Conservation (phyloP, 1,140 invertebrate species). For the Tetramorium simillimum region DNA sequence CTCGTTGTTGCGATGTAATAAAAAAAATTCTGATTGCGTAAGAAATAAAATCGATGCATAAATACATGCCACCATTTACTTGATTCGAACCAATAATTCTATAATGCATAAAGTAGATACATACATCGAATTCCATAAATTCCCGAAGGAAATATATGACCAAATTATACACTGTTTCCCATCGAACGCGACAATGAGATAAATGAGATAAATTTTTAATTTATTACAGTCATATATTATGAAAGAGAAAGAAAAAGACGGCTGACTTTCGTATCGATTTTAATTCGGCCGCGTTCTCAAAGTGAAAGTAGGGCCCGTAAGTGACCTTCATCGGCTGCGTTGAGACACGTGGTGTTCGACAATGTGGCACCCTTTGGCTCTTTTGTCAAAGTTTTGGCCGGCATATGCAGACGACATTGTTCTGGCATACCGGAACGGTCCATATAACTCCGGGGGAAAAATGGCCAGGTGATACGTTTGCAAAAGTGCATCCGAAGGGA, state of each 20-base stretch:
- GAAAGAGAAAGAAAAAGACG: background rate
- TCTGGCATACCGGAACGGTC: conserved; percentile 29
- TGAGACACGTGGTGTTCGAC: conserved; percentile 16
- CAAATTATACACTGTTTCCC: background rate
- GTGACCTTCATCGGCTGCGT: conserved; percentile 26
- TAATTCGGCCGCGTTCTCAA: conserved; percentile 10
- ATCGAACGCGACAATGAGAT: background rate
- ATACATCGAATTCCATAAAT: background rate
- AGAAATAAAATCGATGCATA: background rate
- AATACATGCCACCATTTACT: background rate
- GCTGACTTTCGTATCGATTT: conserved; percentile 2
- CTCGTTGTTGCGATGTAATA: background rate
- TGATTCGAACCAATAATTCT: conserved; percentile 4
- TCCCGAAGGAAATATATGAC: background rate
- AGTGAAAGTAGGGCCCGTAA: conserved; percentile 1
- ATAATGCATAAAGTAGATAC: background rate
- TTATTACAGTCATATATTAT: background rate
- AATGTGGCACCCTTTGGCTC: conserved; percentile 46
- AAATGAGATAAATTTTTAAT: background rate
- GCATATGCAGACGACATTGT: conserved; percentile 48
- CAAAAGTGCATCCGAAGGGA: conserved; percentile 24
- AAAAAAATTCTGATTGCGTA: background rate
- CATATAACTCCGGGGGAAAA: conserved; percentile 6
- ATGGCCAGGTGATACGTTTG: conserved; percentile 52
- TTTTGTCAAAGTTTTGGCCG: conserved; percentile 40